phyloP scores from a whole-genome alignment of 2,888 invertebrate genomes.

The Priocnemis perturbator region DNA sequence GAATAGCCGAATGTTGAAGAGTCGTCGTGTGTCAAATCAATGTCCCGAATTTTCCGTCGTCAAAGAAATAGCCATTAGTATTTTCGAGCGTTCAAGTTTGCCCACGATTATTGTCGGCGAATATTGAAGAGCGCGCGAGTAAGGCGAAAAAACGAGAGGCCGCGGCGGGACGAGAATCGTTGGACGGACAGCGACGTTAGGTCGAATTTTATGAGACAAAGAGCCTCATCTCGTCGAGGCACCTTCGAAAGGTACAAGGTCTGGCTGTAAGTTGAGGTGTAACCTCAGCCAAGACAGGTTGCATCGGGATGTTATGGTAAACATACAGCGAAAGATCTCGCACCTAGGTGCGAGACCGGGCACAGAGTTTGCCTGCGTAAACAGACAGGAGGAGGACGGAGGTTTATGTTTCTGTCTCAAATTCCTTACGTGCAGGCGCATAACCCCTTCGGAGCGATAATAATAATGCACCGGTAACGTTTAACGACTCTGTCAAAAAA shows the following conservation, averaged over 20 bases:
- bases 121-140: too few species aligned
- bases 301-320: constrained; percentile 72
- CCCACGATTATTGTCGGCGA: too few species aligned
- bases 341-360: constrained; percentile 74
- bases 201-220: constrained; percentile 10
- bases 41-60: too few species aligned
- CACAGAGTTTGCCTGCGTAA: constrained; percentile 71
- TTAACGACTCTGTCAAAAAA: constrained; percentile 61
- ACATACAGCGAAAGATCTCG: constrained; percentile 72
- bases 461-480: constrained; percentile 59
- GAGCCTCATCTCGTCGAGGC: not conserved
- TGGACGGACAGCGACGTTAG: not conserved
- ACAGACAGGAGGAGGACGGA: constrained; percentile 63
- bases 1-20: too few species aligned
- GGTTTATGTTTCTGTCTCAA: constrained; percentile 73
- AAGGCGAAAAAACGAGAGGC: not conserved
- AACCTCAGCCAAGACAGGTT: constrained; percentile 67
- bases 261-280: constrained; percentile 47
- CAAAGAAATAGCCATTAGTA: too few species aligned
- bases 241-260: constrained; percentile 5
- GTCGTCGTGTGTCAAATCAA: too few species aligned
- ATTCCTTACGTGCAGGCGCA: constrained; percentile 67
- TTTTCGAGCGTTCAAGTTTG: too few species aligned
- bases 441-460: constrained; percentile 49
- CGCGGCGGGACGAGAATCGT: not conserved